Conservation (phyloP, 2,888 invertebrate species). For the Dione vanillae region DNA sequence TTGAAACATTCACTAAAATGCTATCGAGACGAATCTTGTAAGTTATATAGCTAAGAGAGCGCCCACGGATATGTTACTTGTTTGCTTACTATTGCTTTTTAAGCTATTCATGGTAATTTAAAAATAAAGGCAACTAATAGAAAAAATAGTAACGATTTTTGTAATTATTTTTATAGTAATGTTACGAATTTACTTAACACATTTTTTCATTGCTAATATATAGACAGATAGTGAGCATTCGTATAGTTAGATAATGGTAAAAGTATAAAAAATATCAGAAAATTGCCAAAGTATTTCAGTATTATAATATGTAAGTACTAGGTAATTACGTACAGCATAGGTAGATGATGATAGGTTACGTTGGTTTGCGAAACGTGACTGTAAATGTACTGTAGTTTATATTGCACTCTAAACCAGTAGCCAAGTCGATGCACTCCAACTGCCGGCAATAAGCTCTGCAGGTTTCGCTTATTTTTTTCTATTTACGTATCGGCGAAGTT, state of each 20-base stretch:
- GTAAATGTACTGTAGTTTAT: slow-evolving; percentile 51
- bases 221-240: too few relatives aligned
- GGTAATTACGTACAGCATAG: background rate
- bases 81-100: slow-evolving; percentile 52
- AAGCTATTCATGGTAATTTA: slow-evolving; percentile 12
- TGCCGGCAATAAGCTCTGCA: slow-evolving; percentile 50
- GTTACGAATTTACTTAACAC: too few relatives aligned
- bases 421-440: slow-evolving; percentile 62
- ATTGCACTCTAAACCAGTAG: slow-evolving; percentile 58
- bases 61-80: slow-evolving; percentile 68
- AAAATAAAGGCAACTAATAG: background rate
- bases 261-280: background rate
- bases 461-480: slow-evolving; percentile 54
- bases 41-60: slow-evolving; percentile 63
- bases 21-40: slow-evolving; percentile 79
- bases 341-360: slow-evolving; percentile 26
- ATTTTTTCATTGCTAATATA: too few relatives aligned
- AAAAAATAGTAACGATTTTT: slow-evolving; percentile 55
- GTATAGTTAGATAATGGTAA: too few relatives aligned
- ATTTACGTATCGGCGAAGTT: slow-evolving; percentile 53
- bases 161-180: background rate
- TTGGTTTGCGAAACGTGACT: slow-evolving; percentile 50
- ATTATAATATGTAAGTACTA: background rate
- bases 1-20: slow-evolving; percentile 81
- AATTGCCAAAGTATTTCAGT: background rate